Base-by-base conservation (phyloP, 2,888 invertebrate genomes). In the Argynnis bischoffii region DNA sequence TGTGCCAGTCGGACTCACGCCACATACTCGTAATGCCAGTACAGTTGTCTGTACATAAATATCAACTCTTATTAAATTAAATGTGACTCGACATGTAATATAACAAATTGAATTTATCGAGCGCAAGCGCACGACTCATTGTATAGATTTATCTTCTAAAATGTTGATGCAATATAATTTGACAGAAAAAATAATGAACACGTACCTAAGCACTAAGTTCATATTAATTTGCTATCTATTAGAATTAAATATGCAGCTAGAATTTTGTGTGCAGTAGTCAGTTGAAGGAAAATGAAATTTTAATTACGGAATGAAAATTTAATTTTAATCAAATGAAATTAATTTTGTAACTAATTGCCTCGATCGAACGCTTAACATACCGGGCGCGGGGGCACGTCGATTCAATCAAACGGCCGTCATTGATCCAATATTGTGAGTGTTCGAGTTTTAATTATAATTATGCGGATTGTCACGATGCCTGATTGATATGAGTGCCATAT, bases 311-410 rank as follows among this genome's bases (percentile, higher is more conserved):
- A 74, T 72, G 75, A 74, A 74, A 77, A 79, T 80, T 77, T 73
- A 75, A 79, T 77, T 78, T 78, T 79, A 81, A 81, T 81, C 76
- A 80, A 82, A 79, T 79, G 76, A 79, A 81, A 79, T 83, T 81
- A 83, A 82, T 80, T 81, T 80, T 75, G 77, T 76, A 76, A 78
- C 79, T 81, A 82, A 85, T 82, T 83, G 79, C 73, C 66, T 65
- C 69, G 75, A 78, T 80, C 79, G 76, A 78, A 81, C 76, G 73
- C 75, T 76, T 75, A 76, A 76, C 81, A 80, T 81, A 78, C 76
- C 78, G 75, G 76, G 71, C 70, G 72, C 70, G 63, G 71, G 73
- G 71, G 72, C 74, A 75, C 75, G 73, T 77, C 72, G 77, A 76
- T 78, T 78, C 79, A 82, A 83, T 81, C 78, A 78, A 78, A 78